Conservation (phyloP, 2,113 vertebrate species). For the Spermophilus dauricus region DNA sequence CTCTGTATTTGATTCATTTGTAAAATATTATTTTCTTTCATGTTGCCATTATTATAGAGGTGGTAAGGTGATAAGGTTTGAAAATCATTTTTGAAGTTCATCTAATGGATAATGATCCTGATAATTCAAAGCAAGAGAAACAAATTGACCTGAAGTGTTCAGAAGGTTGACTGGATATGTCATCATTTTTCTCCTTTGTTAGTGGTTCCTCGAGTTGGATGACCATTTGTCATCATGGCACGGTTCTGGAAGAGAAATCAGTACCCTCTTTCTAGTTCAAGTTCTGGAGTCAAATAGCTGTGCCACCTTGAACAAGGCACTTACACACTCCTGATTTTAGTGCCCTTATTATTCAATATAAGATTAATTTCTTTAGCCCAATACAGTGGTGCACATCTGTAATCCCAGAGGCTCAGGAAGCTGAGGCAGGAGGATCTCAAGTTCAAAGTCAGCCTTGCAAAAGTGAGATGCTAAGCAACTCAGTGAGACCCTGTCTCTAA, state of each 20-base stretch:
- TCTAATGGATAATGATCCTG: neutral
- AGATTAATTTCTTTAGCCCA: neutral
- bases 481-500: too few relatives aligned
- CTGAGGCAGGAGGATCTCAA: too few relatives aligned
- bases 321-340: neutral
- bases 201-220: neutral
- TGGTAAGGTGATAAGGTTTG: neutral
- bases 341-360: neutral
- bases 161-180: neutral
- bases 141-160: neutral
- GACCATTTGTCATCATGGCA: neutral
- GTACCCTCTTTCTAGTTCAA: neutral
- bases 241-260: neutral
- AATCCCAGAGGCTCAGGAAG: too few relatives aligned
- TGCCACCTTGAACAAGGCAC: neutral
- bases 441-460: too few relatives aligned
- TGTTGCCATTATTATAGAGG: neutral
- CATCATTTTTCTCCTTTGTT: neutral
- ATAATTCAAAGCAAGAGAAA: neutral
- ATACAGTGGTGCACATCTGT: too few relatives aligned
- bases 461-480: too few relatives aligned
- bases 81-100: neutral
- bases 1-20: neutral
- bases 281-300: neutral
- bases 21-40: neutral